A percentile compares a stretch with the other conserved stretches of the same genome.
Conservation (phyloP, 2,113 vertebrate genomes). For the Tragulus kanchil region DNA sequence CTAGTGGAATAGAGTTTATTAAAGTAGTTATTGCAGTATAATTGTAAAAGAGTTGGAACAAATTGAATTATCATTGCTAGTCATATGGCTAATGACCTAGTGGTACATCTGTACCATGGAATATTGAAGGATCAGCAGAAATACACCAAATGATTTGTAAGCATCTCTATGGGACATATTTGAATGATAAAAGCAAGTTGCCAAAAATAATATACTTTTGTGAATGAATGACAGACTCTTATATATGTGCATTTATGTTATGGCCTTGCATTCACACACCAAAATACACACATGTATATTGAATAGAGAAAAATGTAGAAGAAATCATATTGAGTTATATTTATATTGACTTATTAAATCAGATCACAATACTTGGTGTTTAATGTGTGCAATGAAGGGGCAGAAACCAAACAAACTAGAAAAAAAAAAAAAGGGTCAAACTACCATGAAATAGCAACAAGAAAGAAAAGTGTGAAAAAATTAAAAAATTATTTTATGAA, state of each 20-base stretch:
- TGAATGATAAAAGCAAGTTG: not conserved
- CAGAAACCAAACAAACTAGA: not conserved
- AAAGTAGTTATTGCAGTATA: not conserved
- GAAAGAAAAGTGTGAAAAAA: not conserved
- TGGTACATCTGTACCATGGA: not conserved
- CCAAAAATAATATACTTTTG: not conserved
- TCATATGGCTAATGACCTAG: not conserved
- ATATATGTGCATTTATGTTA: not conserved
- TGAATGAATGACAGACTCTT: not conserved
- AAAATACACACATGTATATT: not conserved
- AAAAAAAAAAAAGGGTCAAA: not conserved
- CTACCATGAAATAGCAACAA: not conserved
- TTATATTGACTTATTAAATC: not conserved
- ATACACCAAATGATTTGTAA: not conserved
- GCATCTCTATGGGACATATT: not conserved
- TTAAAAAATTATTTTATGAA: not conserved
- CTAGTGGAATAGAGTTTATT: not conserved
- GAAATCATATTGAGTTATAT: not conserved
- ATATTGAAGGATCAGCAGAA: not conserved
- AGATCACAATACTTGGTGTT: not conserved
- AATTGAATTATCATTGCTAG: not conserved
- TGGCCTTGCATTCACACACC: not conserved
- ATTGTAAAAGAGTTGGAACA: not conserved
- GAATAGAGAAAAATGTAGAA: not conserved
- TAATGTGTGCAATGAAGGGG: not conserved